Evolutionary conservation across 1,140 invertebrate genomes (phyloP).

Genomic region (Drosophila mayri): DNA sequence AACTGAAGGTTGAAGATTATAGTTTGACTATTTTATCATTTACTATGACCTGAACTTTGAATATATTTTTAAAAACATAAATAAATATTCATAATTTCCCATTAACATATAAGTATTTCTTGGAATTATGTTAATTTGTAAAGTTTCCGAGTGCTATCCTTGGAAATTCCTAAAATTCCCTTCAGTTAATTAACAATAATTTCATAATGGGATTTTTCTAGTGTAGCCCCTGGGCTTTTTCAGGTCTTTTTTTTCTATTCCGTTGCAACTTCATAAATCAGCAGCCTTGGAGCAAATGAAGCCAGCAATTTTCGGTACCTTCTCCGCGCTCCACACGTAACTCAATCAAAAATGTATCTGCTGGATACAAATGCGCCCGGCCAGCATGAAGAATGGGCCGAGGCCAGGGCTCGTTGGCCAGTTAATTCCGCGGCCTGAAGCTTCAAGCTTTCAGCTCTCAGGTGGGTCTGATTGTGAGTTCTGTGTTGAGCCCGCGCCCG

Average conservation of each 20-base stretch:
- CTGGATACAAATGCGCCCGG: conserved; percentile 65
- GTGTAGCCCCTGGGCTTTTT: neutral
- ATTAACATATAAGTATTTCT: no score
- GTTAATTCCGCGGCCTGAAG: conserved; percentile 46
- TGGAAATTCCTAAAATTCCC: neutral
- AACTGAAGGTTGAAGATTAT: neutral
- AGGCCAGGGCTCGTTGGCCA: conserved; percentile 41
- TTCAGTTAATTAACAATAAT: neutral
- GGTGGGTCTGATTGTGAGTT: conserved; percentile 32
- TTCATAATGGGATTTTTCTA: neutral
- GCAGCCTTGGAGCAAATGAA: conserved; percentile 69
- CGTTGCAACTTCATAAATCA: conserved; percentile 71
- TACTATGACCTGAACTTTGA: fast-evolving
- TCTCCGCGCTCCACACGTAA: conserved; percentile 61
- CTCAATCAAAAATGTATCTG: conserved; percentile 83
- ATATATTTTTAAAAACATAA: neutral
- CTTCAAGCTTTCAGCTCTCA: conserved; percentile 38
- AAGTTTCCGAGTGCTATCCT: no score
- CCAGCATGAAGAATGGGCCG: conserved; percentile 59
- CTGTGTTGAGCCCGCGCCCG: conserved; percentile 11
- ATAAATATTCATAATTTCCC: no score
- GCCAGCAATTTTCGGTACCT: conserved; percentile 50
- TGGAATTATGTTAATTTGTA: neutral
- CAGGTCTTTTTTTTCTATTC: conserved; percentile 22
- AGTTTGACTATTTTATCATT: neutral